Evolutionary conservation across 37 sponge, comb jelly and placozoan genomes (phyloP).

Genomic region (Bolinopsis microptera): DNA sequence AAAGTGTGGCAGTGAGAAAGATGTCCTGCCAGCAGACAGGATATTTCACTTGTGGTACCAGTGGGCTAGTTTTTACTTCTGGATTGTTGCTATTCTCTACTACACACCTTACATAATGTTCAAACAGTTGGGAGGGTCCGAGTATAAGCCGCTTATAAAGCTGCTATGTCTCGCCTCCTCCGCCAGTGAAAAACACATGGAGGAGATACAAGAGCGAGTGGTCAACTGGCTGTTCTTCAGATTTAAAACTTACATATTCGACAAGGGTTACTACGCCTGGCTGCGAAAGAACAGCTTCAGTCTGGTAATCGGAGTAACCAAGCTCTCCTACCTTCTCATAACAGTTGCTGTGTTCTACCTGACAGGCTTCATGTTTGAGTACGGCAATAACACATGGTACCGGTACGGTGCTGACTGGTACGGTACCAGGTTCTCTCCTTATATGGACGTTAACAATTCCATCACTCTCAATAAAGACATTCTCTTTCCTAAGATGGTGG

Average conservation of each 20-base stretch:
- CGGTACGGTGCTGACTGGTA: slow-evolving; percentile 28
- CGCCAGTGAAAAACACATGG: not conserved
- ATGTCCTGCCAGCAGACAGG: not conserved
- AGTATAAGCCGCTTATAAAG: slow-evolving; percentile 9
- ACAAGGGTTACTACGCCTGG: not conserved
- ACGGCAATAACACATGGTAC: not conserved
- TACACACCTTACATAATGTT: slow-evolving; percentile 16
- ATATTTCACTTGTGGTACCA: slow-evolving; percentile 18
- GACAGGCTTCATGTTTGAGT: slow-evolving; percentile 18
- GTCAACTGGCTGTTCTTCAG: slow-evolving; percentile 20
- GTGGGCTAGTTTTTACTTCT: not conserved
- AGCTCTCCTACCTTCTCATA: not conserved
- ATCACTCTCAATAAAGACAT: slow-evolving; percentile 16
- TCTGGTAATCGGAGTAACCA: not conserved
- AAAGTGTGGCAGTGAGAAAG: slow-evolving; percentile 9
- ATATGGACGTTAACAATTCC: not conserved
- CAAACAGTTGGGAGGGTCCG: not conserved
- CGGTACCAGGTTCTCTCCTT: not conserved
- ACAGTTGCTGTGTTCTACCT: not conserved
- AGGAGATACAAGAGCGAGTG: slow-evolving; percentile 1
- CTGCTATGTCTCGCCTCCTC: not conserved
- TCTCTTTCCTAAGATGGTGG: slow-evolving; percentile 11
- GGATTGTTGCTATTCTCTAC: not conserved
- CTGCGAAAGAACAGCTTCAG: not conserved
- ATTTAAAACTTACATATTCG: slow-evolving; percentile 23